A percentile compares a stretch with the other conserved stretches of the same genome.
phyloP scores from a whole-genome alignment of 2,113 vertebrate genomes.

The Galemys pyrenaicus region DNA sequence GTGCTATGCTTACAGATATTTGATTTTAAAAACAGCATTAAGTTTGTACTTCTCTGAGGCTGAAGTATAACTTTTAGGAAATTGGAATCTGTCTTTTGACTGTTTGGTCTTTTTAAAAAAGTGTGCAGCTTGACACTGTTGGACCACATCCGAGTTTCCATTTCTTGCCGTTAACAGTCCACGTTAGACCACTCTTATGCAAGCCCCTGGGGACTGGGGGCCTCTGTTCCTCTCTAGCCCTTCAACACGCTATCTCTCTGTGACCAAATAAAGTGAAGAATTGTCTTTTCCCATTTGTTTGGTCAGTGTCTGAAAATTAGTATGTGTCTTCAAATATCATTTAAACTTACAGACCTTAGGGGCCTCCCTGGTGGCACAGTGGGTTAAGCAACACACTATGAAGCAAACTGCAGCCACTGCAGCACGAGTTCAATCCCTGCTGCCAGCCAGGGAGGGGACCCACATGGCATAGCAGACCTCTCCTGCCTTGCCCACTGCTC shows the following conservation, averaged over 20 bases:
- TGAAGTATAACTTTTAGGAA: slow-evolving; percentile 41
- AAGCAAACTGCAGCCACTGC: no score
- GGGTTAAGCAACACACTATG: no score
- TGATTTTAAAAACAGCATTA: neutral
- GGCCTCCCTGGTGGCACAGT: no score
- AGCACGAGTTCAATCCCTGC: no score
- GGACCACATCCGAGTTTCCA: slow-evolving; percentile 22
- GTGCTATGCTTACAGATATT: neutral
- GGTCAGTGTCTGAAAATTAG: slow-evolving; percentile 51
- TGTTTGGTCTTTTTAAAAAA: slow-evolving; percentile 38
- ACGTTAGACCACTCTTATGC: neutral
- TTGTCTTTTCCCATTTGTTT: slow-evolving; percentile 23
- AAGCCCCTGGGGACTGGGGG: neutral
- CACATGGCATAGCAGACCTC: no score
- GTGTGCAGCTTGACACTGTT: neutral
- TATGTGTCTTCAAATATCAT: slow-evolving; percentile 55
- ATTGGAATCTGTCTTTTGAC: slow-evolving; percentile 15
- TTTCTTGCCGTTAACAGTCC: neutral
- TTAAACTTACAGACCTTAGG: slow-evolving; percentile 30
- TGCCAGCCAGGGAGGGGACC: no score
- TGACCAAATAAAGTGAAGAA: slow-evolving; percentile 53
- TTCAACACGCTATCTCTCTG: neutral
- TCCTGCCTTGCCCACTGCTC: no score
- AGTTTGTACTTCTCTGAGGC: neutral
- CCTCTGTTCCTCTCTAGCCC: neutral